Conservation (phyloP, 2,113 vertebrate species). For the Aegithalos caudatus region DNA sequence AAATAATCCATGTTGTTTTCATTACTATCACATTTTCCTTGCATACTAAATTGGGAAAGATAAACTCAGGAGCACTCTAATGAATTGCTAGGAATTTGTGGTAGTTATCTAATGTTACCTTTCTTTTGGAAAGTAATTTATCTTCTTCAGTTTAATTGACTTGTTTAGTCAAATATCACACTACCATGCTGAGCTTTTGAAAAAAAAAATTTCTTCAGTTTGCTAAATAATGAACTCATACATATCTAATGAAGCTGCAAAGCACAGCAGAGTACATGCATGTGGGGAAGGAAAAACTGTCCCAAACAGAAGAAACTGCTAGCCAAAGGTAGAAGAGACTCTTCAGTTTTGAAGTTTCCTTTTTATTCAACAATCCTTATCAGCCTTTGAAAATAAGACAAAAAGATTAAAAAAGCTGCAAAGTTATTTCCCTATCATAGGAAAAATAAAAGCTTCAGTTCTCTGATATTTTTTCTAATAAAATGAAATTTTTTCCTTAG, state of each 20-base stretch:
- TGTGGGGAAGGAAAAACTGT: not conserved
- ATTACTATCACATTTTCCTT: slow-evolving; percentile 25
- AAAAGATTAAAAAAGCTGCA: not conserved
- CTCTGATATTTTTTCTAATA: not conserved
- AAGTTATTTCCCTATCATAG: not conserved
- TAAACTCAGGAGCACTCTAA: slow-evolving; percentile 24
- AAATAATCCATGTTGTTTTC: slow-evolving; percentile 42
- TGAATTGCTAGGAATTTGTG: slow-evolving; percentile 1
- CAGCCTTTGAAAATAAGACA: not conserved
- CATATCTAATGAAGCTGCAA: slow-evolving; percentile 4
- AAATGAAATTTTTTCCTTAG: not conserved
- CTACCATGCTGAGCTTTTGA: not conserved
- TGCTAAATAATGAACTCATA: slow-evolving; percentile 8
- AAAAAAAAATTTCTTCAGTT: slow-evolving; percentile 1
- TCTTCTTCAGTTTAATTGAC: slow-evolving; percentile 53
- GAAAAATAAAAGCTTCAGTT: not conserved
- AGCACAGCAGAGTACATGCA: not conserved
- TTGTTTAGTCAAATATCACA: slow-evolving; percentile 45
- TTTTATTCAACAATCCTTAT: not conserved
- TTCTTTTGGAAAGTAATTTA: slow-evolving; percentile 30
- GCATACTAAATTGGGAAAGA: slow-evolving; percentile 35
- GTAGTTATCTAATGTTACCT: slow-evolving; percentile 44
- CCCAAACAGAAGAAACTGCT: not conserved
- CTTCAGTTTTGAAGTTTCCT: not conserved
- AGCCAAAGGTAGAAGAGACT: not conserved